Base-by-base conservation (phyloP, 1,140 invertebrate genomes). In the Physella acuta region DNA sequence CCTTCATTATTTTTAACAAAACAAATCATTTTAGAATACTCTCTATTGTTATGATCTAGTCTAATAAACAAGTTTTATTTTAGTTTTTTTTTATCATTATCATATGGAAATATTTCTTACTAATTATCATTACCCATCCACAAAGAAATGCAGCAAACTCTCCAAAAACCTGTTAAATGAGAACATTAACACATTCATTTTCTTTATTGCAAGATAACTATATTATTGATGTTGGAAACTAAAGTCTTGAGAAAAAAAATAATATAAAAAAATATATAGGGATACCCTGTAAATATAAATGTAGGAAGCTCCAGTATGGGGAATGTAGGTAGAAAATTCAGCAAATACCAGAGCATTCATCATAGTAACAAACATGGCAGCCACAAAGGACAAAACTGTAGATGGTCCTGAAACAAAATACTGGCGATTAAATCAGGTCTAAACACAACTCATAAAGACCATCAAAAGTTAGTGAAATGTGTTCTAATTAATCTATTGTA, bases 291-390 rank as follows among this genome's bases (percentile, higher is more conserved):
- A 79, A 17, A 74, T 71, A 62, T 76, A 79, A 8, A 69, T 76
- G 55, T 78, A 79, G 14, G 68, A 52, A 0, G 71, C 73, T 26
- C 77, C 77, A n/a, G 77, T 94, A 93, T 93, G 92, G 0, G 94
- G 94, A 63, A 95, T 90, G 56, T 92, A 88, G 0, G 93, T 92
- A 0, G 93, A 93, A 69, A 97, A 95, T 84, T 97, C 94, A 5
- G 94, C 93, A 77, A 95, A 97, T 77, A 94, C 95, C 0, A 97
- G 81, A 0, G 93, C 93, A n/a, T 94, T 81, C 34, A 95, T 82
- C 52, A 94, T 86, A 0, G 93, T 93, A 0, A 93, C 93, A 1
- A 95, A 79, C 1, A 93, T 94, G 11, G 94, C 93, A 51, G 95
- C 79, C 0, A 95, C 83, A 78, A 94, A 96, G 28, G 92, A 94